Evolutionary conservation across 2,113 vertebrate species (phyloP).

Genomic region (Dromiciops gliroides): DNA sequence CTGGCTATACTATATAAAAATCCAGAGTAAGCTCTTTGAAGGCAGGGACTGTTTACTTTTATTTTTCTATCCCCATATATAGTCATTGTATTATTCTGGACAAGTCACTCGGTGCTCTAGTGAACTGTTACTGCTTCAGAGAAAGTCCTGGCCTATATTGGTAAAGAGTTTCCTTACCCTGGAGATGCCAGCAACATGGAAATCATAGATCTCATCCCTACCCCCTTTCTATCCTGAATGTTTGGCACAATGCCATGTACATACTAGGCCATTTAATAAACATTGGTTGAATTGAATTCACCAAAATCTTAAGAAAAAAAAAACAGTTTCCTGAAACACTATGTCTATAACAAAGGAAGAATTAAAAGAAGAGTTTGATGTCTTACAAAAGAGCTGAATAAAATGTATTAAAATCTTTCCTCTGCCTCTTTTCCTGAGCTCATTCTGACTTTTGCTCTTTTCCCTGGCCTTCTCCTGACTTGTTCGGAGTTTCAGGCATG

Average conservation of each 20-base stretch:
- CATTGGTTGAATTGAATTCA: not conserved
- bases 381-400: not conserved
- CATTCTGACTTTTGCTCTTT: not conserved
- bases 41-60: not conserved
- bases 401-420: not conserved
- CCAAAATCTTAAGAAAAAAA: not conserved
- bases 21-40: not conserved
- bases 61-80: not conserved
- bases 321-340: not conserved
- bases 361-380: not conserved
- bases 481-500: not conserved
- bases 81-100: not conserved
- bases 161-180: not conserved
- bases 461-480: not conserved
- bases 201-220: not conserved
- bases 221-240: not conserved
- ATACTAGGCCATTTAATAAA: not conserved
- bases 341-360: not conserved
- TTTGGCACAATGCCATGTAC: not conserved
- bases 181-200: not conserved
- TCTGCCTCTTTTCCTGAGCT: not conserved
- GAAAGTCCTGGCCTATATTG: not conserved
- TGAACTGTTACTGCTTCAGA: not conserved
- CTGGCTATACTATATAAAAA: not conserved
- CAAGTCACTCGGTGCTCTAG: not conserved